These are phyloP conservation scores for Gerris lacustris DNA, from an alignment of 2,888 invertebrate genomes.

Conservation along the genomic window DNA sequence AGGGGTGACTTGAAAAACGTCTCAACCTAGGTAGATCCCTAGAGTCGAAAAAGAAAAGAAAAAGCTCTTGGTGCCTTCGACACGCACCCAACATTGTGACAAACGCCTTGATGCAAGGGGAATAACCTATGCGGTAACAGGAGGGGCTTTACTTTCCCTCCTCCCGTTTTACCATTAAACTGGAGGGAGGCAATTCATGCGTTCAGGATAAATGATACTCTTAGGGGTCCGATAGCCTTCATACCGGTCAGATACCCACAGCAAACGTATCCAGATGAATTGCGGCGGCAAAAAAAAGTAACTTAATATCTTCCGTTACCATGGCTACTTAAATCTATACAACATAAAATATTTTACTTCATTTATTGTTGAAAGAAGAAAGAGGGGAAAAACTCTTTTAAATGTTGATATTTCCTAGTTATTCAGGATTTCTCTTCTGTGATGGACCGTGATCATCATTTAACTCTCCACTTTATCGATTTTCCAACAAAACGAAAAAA, in stretches of 20 bases:
- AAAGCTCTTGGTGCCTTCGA: not conserved
- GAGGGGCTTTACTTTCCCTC: not conserved
- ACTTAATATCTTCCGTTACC: not conserved
- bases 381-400: no score
- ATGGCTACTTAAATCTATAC: not conserved
- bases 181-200: not conserved
- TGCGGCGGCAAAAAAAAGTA: not conserved
- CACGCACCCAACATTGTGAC: not conserved
- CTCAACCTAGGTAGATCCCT: not conserved
- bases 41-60: not conserved
- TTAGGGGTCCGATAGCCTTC: not conserved
- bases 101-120: slow-evolving; percentile 3
- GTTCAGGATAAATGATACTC: not conserved
- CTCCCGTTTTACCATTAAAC: not conserved
- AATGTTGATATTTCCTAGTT: no score
- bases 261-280: not conserved
- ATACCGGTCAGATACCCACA: not conserved
- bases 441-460: no score
- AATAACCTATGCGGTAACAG: slow-evolving; percentile 1
- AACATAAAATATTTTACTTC: not conserved
- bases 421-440: no score
- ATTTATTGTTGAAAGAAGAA: no score
- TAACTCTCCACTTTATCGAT: no score
- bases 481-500: no score
- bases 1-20: not conserved